Percentiles rank a stretch among this genome's conserved stretches.
Conservation (phyloP, 2,113 vertebrate genomes). For the Lasiurus borealis region DNA sequence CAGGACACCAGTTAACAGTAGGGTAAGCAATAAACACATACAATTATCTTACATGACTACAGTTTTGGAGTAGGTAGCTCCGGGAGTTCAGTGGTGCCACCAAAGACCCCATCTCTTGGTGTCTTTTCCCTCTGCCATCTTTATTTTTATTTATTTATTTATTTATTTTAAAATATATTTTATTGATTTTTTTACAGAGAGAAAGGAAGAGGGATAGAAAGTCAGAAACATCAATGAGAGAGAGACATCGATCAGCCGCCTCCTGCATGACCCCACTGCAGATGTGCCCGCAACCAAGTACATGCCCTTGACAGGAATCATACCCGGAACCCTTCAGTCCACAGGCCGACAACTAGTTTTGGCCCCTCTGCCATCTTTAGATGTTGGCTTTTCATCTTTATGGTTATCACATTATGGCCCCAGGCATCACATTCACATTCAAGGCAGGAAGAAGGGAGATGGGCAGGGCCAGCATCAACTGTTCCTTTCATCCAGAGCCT, state of each 20-base stretch:
- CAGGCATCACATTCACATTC: neutral
- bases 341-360: too few species aligned
- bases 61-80: neutral
- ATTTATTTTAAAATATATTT: too few species aligned
- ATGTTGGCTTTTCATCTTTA: neutral
- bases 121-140: neutral
- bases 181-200: too few species aligned
- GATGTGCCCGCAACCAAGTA: too few species aligned
- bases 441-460: neutral
- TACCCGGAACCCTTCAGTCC: too few species aligned
- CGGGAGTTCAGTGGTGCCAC: neutral
- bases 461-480: neutral
- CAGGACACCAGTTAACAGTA: neutral
- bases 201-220: too few species aligned
- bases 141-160: too few species aligned
- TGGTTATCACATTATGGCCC: neutral
- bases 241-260: too few species aligned
- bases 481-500: neutral
- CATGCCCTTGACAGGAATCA: too few species aligned
- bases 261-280: too few species aligned
- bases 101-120: neutral
- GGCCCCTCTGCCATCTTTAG: neutral
- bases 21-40: neutral
- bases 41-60: neutral
- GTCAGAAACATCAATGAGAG: too few species aligned